phyloP scores from a whole-genome alignment of 2,797 vertebrate species.

The Molossus molossus region DNA sequence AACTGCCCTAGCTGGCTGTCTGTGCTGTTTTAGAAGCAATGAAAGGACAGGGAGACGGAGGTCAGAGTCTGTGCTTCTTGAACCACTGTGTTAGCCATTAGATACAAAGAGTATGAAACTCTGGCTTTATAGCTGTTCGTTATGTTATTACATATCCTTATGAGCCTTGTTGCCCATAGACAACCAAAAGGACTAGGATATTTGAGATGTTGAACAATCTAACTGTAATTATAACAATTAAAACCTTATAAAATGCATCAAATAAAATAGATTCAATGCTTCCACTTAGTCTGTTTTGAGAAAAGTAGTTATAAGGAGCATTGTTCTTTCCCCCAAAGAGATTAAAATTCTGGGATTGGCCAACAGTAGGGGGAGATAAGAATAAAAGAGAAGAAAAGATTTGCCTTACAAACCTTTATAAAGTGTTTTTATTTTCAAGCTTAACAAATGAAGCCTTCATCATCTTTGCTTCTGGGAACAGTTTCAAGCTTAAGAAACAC shows the following conservation, averaged over 20 bases:
- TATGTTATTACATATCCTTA: constrained; percentile 39
- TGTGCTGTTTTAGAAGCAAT: constrained; percentile 26
- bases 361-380: constrained; percentile 27
- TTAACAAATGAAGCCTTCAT: constrained; percentile 73
- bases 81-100: constrained; percentile 30
- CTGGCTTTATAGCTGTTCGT: constrained; percentile 13
- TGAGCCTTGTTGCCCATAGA: background rate
- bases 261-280: constrained; percentile 50
- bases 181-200: constrained; percentile 42
- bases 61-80: background rate
- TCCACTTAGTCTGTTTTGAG: constrained; percentile 44
- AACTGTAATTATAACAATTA: constrained; percentile 72
- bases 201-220: constrained; percentile 51
- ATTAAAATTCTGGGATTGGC: constrained; percentile 65
- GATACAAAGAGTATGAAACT: constrained; percentile 10
- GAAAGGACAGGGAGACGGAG: background rate
- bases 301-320: constrained; percentile 50
- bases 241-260: constrained; percentile 68
- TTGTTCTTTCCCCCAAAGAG: constrained; percentile 62
- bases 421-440: constrained; percentile 68
- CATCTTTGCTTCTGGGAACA: constrained; percentile 76
- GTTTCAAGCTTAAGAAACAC: constrained; percentile 75
- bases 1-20: background rate
- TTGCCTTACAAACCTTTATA: constrained; percentile 59
- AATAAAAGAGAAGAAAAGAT: constrained; percentile 64